Conservation (phyloP, 2,113 vertebrate genomes). For the Gobio gobio region DNA sequence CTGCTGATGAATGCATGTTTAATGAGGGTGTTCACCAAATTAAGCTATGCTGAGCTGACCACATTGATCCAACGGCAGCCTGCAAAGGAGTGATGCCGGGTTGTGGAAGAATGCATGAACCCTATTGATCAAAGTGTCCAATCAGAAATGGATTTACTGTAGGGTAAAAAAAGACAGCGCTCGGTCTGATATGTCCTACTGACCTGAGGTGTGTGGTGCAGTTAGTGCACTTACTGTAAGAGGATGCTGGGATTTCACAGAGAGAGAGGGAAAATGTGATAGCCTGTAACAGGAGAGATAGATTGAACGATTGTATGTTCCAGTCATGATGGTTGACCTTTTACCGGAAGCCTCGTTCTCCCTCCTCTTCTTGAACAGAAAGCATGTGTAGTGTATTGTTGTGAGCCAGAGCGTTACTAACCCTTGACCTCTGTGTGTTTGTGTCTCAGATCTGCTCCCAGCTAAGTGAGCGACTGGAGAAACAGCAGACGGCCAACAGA, state of each 20-base stretch:
- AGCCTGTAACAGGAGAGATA: not conserved
- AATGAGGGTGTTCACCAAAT: constrained; percentile 3
- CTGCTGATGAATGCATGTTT: constrained; percentile 21
- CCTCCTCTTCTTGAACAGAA: not conserved
- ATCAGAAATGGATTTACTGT: constrained; percentile 34
- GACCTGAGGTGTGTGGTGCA: constrained; percentile 1
- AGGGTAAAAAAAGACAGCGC: not conserved
- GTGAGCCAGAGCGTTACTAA: constrained; percentile 5
- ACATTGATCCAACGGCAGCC: not conserved
- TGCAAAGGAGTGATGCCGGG: not conserved
- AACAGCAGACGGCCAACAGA: constrained; percentile 92
- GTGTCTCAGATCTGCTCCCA: constrained; percentile 93
- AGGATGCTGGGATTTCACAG: constrained; percentile 27
- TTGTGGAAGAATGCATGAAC: not conserved
- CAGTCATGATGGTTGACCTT: not conserved
- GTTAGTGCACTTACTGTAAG: constrained; percentile 45
- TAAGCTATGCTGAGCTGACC: not conserved
- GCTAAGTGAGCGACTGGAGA: constrained; percentile 95
- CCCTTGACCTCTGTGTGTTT: constrained; percentile 41
- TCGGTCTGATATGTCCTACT: not conserved
- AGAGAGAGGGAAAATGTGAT: not conserved
- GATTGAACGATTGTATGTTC: constrained; percentile 4
- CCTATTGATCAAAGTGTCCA: not conserved
- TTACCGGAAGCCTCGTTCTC: not conserved
- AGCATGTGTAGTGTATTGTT: constrained; percentile 2